Percentiles rank a stretch among this genome's conserved stretches.
These are phyloP conservation scores for Ericerus pela DNA, from an alignment of 1,140 invertebrate species.

Conservation along the genomic window DNA sequence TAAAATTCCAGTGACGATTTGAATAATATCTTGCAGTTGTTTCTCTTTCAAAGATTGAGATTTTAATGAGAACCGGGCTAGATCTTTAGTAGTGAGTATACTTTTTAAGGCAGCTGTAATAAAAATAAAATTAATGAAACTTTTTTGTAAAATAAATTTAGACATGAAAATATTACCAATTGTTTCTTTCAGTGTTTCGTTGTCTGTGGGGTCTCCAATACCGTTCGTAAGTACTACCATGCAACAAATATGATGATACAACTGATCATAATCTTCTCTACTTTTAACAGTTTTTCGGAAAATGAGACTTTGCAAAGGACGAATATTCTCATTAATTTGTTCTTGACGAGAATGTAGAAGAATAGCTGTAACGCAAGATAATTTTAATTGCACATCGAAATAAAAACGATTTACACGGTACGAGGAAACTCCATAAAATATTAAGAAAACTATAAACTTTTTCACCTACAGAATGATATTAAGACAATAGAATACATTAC, in stretches of 20 bases:
- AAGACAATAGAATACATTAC: no score
- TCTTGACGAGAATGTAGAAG: neutral
- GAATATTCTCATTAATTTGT: no score
- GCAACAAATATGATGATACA: neutral
- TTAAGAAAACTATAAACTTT: no score
- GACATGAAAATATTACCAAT: neutral
- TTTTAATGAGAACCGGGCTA: neutral
- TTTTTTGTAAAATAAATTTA: neutral
- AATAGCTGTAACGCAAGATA: no score
- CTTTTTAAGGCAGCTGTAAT: slow-evolving; percentile 2
- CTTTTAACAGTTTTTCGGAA: no score
- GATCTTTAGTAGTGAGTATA: neutral
- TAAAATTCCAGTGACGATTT: neutral
- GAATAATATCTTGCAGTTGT: neutral
- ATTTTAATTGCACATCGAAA: no score
- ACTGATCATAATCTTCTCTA: neutral
- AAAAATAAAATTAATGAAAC: neutral
- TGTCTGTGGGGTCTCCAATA: neutral
- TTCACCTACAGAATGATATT: no score
- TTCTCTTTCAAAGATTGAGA: neutral
- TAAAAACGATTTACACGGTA: no score
- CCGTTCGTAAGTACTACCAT: neutral
- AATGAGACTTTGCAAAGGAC: no score
- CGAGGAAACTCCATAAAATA: no score
- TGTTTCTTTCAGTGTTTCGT: neutral